A percentile compares a stretch with the other conserved stretches of the same genome.
Evolutionary conservation across 2,888 invertebrate species (phyloP).

Genomic region (Caradrina kadenii): DNA sequence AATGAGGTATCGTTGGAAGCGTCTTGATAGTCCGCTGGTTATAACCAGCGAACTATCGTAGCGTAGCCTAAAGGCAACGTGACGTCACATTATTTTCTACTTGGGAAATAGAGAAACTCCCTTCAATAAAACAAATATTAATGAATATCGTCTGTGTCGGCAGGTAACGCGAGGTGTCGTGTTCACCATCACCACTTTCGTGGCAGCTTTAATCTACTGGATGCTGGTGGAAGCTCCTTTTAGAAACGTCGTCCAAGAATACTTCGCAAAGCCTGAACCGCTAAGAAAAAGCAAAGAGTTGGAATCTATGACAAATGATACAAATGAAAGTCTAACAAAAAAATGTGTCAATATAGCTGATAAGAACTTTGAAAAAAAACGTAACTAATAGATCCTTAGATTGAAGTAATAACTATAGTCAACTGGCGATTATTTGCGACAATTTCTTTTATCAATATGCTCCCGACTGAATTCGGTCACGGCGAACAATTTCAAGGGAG

Average conservation of each 20-base stretch:
- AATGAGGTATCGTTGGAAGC: too few relatives aligned
- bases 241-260: slow-evolving; percentile 2
- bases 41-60: too few relatives aligned
- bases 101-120: too few relatives aligned
- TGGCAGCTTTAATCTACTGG: slow-evolving; percentile 22
- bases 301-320: not conserved
- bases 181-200: not conserved
- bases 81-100: too few relatives aligned
- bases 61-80: too few relatives aligned
- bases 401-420: too few relatives aligned
- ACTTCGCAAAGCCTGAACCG: not conserved
- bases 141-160: not conserved
- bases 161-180: not conserved
- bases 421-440: not conserved
- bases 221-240: slow-evolving; percentile 39
- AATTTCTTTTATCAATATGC: not conserved
- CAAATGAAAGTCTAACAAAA: not conserved
- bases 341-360: not conserved
- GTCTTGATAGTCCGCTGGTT: too few relatives aligned
- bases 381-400: not conserved
- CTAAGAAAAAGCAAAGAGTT: not conserved
- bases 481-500: too few relatives aligned
- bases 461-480: too few relatives aligned
- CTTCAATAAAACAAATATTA: not conserved
- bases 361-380: not conserved